Conservation (phyloP, 2,888 invertebrate species). For the Smittia sp. region DNA sequence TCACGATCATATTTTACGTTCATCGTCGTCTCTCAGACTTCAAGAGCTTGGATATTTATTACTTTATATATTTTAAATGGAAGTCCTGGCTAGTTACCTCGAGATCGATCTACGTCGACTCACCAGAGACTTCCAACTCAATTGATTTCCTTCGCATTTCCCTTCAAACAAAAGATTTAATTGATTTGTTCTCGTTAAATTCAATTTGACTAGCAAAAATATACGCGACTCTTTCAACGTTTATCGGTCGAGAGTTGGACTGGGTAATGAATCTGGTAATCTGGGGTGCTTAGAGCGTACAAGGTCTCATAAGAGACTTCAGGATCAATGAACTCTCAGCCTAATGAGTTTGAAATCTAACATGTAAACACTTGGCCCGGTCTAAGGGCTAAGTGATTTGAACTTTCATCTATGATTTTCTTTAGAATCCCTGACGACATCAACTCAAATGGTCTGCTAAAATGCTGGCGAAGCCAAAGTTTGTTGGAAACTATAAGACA, state of each 20-base stretch:
- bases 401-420: too few relatives aligned
- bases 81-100: neutral
- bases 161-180: neutral
- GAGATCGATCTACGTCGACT: neutral
- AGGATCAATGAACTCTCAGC: too few relatives aligned
- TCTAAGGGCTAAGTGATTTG: too few relatives aligned
- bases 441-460: too few relatives aligned
- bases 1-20: conserved; percentile 3
- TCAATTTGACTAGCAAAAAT: conserved; percentile 20
- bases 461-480: too few relatives aligned
- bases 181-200: neutral
- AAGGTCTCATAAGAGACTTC: too few relatives aligned
- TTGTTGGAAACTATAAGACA: too few relatives aligned
- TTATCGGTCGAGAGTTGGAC: neutral
- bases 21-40: neutral
- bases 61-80: neutral
- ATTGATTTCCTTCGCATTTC: neutral
- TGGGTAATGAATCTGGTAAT: neutral
- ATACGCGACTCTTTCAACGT: conserved; percentile 5
- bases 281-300: too few relatives aligned
- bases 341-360: too few relatives aligned
- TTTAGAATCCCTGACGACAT: too few relatives aligned
- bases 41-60: neutral
- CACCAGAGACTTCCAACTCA: neutral
- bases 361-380: too few relatives aligned